These are phyloP conservation scores for Eilema depressum DNA, from an alignment of 2,888 invertebrate species.

Conservation along the genomic window DNA sequence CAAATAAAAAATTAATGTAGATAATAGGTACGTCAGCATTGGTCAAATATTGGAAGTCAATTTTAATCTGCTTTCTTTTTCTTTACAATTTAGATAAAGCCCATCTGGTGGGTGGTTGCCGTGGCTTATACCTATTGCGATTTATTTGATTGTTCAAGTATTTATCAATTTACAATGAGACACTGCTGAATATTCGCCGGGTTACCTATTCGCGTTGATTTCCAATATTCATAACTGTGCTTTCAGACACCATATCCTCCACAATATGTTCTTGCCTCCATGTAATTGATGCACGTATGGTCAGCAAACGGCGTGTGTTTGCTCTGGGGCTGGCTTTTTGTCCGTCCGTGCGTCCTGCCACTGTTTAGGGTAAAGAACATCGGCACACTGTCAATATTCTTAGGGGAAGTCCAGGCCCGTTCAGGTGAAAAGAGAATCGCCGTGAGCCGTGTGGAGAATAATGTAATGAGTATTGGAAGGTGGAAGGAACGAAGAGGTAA, in stretches of 20 bases:
- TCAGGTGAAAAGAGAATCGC: conserved; percentile 10
- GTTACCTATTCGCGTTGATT: no score
- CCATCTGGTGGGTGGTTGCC: no score
- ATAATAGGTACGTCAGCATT: no score
- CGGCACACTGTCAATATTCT: conserved; percentile 46
- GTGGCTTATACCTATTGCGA: no score
- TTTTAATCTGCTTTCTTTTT: no score
- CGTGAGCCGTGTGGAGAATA: neutral
- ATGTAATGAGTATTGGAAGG: neutral
- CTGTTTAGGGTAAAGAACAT: conserved; percentile 47
- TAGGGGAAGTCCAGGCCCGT: conserved; percentile 17
- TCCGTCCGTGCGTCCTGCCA: conserved; percentile 65
- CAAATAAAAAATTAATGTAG: no score
- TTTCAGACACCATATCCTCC: conserved; percentile 52
- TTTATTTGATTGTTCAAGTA: no score
- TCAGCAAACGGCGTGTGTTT: conserved; percentile 70
- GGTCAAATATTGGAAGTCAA: no score
- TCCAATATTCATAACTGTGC: neutral
- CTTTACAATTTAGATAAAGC: no score
- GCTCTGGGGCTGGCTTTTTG: conserved; percentile 68
- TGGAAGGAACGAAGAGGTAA: neutral
- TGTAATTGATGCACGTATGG: conserved; percentile 68
- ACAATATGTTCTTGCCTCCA: conserved; percentile 17
- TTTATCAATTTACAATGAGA: no score
- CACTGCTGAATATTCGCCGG: no score